Conservation (phyloP, 2,113 vertebrate species). For the Apteryx mantelli region DNA sequence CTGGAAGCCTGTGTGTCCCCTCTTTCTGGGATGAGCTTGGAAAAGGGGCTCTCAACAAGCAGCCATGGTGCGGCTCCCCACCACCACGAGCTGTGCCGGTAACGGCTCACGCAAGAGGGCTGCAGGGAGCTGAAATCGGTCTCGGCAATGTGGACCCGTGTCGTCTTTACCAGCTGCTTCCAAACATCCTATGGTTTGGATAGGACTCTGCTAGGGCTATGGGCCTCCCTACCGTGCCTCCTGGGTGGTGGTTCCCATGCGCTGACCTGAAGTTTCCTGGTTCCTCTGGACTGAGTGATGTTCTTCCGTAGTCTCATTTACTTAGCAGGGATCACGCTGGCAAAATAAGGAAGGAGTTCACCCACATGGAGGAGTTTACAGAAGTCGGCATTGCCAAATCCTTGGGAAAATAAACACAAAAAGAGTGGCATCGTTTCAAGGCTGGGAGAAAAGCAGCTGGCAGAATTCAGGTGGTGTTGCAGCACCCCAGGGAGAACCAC, state of each 20-base stretch:
- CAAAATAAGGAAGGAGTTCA: neutral
- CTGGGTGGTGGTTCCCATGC: neutral
- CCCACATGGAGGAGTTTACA: neutral
- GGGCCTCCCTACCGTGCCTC: rapidly evolving
- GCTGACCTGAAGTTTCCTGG: rapidly evolving
- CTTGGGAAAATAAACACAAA: rapidly evolving
- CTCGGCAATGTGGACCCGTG: too few relatives aligned
- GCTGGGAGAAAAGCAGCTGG: neutral
- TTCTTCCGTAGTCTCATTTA: neutral
- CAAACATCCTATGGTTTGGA: neutral
- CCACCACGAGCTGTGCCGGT: too few relatives aligned
- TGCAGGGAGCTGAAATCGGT: too few relatives aligned
- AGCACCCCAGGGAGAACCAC: neutral
- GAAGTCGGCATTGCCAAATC: neutral
- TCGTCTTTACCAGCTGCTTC: too few relatives aligned
- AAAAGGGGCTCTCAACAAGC: too few relatives aligned
- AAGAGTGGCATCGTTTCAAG: neutral
- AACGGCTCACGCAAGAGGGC: too few relatives aligned
- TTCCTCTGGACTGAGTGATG: neutral
- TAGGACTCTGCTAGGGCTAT: neutral
- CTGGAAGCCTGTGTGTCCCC: too few relatives aligned
- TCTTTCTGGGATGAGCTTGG: too few relatives aligned
- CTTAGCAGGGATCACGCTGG: neutral
- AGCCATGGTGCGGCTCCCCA: too few relatives aligned
- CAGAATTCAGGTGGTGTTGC: neutral